Base-by-base conservation (phyloP, 1,140 invertebrate genomes). In the Drosophila lini region DNA sequence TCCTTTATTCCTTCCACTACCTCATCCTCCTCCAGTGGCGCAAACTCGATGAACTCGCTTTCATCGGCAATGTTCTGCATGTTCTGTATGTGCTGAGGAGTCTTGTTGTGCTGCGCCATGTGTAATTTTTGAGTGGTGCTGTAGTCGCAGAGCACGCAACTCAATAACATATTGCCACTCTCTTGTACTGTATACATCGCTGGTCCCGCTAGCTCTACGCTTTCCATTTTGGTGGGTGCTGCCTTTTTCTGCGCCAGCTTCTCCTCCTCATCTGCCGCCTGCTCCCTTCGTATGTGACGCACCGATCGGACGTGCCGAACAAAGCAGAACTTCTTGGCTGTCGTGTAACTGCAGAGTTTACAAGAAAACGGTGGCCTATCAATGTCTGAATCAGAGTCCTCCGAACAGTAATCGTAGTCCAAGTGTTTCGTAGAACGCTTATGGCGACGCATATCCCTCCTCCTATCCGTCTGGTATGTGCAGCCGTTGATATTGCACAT, bases 311-410 rank as follows among this genome's bases (percentile, higher is more conserved):
- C 57, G 50, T 77, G 74, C 11, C 74, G 73, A 2, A 19, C 41
- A 19, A 36, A 77, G 31, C 62, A 42, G 25, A 68, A 77, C 7
- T 40, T 45, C 6, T 69, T 77, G 4, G 74, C 73, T 0, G 74
- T 77, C 8, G 22, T 77, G 42, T 77, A 77, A 8, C 22, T 25
- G 19, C 74, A 77, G 3, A 45, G n/a, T 2, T 32, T 19, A 8
- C 74, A 77, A 2, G 28, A 36, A 42, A 44, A 77, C 9, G 57
- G 45, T 0, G 62, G n/a, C 13, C 62, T 13, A 8, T 68, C 60
- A 3, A 77, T 13, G 11, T 77, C 74, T 8, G 74, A 59, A 0
- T 68, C 74, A 3, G 74, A 77, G 15, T 77, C 74, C 2, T 68
- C 74, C 5, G 62, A 47, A 16, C 31, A 22, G 13, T 28, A 25